Evolutionary conservation across 2,113 vertebrate species (phyloP).

Genomic region (Phrynosoma blainvillii): DNA sequence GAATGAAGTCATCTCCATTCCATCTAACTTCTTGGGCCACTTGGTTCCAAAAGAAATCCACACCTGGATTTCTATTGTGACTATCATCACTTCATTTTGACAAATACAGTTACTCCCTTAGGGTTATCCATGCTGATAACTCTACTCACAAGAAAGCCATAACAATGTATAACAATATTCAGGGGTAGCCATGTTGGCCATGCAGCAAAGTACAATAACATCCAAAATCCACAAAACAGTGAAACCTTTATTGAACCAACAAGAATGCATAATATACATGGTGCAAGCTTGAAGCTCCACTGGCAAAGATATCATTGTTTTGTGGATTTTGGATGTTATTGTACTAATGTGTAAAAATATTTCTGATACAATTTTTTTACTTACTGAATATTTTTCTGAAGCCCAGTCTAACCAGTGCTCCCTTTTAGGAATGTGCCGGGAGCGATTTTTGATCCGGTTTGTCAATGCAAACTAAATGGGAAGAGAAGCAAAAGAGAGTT

Average conservation of each 20-base stretch:
- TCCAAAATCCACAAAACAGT: too few relatives aligned
- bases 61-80: background rate
- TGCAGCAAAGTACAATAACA: too few relatives aligned
- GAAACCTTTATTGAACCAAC: too few relatives aligned
- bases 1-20: too few relatives aligned
- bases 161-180: background rate
- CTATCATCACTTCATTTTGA: background rate
- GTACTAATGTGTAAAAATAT: background rate
- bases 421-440: constrained; percentile 74
- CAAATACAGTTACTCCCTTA: background rate
- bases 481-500: constrained; percentile 32
- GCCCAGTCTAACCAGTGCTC: constrained; percentile 98
- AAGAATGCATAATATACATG: too few relatives aligned
- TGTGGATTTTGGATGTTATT: too few relatives aligned
- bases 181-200: too few relatives aligned
- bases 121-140: background rate
- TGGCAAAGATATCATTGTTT: too few relatives aligned
- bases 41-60: background rate
- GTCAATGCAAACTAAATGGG: constrained; percentile 86
- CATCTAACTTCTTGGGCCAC: background rate
- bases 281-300: too few relatives aligned
- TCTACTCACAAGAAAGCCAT: background rate
- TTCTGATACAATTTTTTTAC: constrained; percentile 8
- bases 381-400: constrained; percentile 90
- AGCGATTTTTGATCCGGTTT: constrained; percentile 83